Evolutionary conservation across 2,113 vertebrate species (phyloP).

Genomic region (Atherinomorus stipes): DNA sequence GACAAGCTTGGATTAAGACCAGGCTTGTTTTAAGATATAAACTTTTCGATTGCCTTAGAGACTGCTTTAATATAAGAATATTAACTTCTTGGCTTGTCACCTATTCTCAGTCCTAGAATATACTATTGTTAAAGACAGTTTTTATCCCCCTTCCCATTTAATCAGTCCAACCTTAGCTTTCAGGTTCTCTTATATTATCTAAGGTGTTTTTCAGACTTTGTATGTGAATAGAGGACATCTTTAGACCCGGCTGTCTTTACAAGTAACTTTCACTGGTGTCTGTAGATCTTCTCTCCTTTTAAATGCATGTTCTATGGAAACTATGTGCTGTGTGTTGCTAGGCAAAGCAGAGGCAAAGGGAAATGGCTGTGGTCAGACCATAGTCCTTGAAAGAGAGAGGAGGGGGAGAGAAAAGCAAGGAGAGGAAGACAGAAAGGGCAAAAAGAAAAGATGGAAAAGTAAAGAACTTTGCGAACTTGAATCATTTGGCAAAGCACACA

Average conservation of each 20-base stretch:
- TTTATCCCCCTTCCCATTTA: too few species aligned
- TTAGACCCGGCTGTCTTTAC: slow-evolving; percentile 58
- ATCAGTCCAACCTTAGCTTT: too few species aligned
- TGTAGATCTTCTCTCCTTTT: slow-evolving; percentile 74
- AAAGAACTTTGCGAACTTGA: slow-evolving; percentile 44
- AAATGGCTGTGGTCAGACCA: slow-evolving; percentile 83
- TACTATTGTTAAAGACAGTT: too few species aligned
- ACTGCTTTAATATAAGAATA: too few species aligned
- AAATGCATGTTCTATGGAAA: slow-evolving; percentile 79
- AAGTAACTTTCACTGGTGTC: slow-evolving; percentile 69
- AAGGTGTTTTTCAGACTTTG: slow-evolving; percentile 51
- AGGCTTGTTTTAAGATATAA: too few species aligned
- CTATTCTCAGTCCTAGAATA: too few species aligned
- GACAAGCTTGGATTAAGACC: too few species aligned
- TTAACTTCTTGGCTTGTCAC: too few species aligned
- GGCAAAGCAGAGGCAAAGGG: slow-evolving; percentile 70
- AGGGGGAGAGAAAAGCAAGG: slow-evolving; percentile 49
- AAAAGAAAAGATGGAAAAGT: slow-evolving; percentile 22
- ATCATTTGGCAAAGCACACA: slow-evolving; percentile 25
- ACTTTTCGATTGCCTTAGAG: too few species aligned
- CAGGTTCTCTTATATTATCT: too few species aligned
- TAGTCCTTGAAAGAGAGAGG: slow-evolving; percentile 73
- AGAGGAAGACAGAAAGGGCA: slow-evolving; percentile 39
- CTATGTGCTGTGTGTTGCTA: slow-evolving; percentile 75
- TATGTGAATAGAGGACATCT: slow-evolving; percentile 42